phyloP scores from a whole-genome alignment of 92 coral and sea anemone genomes.

The Scolanthus callimorphus region DNA sequence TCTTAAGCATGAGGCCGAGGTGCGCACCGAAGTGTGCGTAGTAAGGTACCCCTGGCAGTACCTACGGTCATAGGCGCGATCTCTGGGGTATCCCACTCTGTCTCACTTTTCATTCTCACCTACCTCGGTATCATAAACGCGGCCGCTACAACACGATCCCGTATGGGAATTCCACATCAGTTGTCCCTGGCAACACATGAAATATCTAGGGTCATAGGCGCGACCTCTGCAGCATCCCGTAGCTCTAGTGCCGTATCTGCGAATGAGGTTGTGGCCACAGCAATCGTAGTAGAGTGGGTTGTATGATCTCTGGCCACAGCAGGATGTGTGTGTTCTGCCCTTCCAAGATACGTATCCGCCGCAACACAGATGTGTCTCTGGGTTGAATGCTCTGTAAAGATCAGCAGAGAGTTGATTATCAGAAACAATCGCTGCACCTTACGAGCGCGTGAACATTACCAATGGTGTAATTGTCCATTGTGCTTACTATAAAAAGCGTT shows the following conservation, averaged over 20 bases:
- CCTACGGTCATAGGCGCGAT: constrained; percentile 23
- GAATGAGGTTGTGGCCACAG: constrained; percentile 22
- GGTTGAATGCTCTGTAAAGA: constrained; percentile 21
- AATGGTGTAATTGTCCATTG: no score
- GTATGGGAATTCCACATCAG: constrained; percentile 15
- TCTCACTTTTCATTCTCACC: background rate
- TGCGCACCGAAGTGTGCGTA: no score
- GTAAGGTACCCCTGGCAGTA: constrained; percentile 20
- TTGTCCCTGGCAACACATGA: constrained; percentile 24
- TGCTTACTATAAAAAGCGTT: no score
- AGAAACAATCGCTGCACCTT: no score
- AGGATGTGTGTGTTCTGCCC: constrained; percentile 6
- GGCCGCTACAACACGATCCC: constrained; percentile 26
- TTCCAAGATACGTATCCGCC: constrained; percentile 10
- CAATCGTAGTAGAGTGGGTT: constrained; percentile 19
- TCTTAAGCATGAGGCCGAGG: no score
- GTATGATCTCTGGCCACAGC: constrained; percentile 16
- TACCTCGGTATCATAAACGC: constrained; percentile 19
- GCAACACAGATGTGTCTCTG: constrained; percentile 13
- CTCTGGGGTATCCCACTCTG: no score
- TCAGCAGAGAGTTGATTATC: no score
- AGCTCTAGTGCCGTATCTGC: background rate
- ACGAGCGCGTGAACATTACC: no score
- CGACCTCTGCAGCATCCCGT: constrained; percentile 30
- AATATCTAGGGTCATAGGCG: constrained; percentile 21